These are phyloP conservation scores for Scaptomyza parva DNA, from an alignment of 2,888 invertebrate species.

Conservation along the genomic window DNA sequence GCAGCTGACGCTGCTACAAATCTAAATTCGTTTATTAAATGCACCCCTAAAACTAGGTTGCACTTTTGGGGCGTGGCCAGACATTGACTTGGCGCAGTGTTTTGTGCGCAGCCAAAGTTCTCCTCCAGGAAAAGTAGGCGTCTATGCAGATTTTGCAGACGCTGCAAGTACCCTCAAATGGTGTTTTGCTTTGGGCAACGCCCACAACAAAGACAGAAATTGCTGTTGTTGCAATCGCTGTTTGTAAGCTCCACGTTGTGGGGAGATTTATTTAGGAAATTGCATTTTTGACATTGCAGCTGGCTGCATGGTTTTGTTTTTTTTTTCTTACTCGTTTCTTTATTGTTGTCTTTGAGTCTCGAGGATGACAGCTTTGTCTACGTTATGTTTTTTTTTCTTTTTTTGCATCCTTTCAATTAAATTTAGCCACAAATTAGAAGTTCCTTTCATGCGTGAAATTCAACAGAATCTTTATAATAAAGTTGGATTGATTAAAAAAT, in stretches of 20 bases:
- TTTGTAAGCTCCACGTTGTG: slow-evolving; percentile 20
- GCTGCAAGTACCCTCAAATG: slow-evolving; percentile 60
- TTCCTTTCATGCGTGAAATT: slow-evolving; percentile 17
- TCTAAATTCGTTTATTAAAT: slow-evolving; percentile 63
- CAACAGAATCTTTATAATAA: slow-evolving; percentile 3
- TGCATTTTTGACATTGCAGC: slow-evolving; percentile 66
- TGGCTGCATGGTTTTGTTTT: slow-evolving; percentile 15
- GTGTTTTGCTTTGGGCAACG: slow-evolving; percentile 59
- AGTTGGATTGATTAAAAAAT: too few species aligned
- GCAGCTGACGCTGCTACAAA: slow-evolving; percentile 25
- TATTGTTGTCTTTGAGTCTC: slow-evolving; percentile 15
- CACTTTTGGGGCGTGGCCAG: slow-evolving; percentile 63
- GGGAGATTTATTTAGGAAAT: slow-evolving; percentile 59
- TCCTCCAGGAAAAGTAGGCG: slow-evolving; percentile 63
- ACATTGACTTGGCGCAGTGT: slow-evolving; percentile 49
- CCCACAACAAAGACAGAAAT: slow-evolving; percentile 58
- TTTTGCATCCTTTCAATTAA: slow-evolving; percentile 43
- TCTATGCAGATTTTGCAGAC: slow-evolving; percentile 79
- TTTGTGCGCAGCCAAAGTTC: slow-evolving; percentile 68
- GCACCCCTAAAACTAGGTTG: slow-evolving; percentile 57
- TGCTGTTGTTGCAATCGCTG: slow-evolving; percentile 31
- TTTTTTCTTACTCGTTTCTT: neutral
- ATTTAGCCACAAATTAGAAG: slow-evolving; percentile 40
- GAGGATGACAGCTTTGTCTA: slow-evolving; percentile 47
- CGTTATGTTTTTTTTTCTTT: slow-evolving; percentile 9